phyloP scores from a whole-genome alignment of 1,140 invertebrate genomes.

The Scaptodrosophila lebanonensis region DNA sequence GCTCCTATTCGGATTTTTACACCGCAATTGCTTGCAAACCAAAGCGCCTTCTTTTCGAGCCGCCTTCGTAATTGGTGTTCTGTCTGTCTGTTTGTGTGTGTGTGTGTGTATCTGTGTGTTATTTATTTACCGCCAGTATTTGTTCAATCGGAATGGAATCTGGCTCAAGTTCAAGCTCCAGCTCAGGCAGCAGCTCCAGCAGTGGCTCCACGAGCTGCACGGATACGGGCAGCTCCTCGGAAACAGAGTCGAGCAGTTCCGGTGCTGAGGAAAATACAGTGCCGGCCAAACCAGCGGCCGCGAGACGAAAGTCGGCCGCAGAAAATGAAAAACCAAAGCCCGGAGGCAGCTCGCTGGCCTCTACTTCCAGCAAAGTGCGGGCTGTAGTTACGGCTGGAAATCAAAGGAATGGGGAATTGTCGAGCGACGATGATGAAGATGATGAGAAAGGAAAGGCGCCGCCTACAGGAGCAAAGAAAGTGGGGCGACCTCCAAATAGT shows the following conservation, averaged over 20 bases:
- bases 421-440: constrained; percentile 54
- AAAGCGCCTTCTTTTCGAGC: too few relatives aligned
- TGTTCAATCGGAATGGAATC: constrained; percentile 76
- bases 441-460: constrained; percentile 49
- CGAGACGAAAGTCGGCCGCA: constrained; percentile 16
- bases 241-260: constrained; percentile 84
- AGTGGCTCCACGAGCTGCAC: constrained; percentile 79
- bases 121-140: constrained; percentile 3
- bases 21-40: too few relatives aligned
- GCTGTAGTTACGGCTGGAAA: constrained; percentile 31
- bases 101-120: too few relatives aligned
- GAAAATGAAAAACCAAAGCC: constrained; percentile 42
- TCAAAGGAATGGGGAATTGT: constrained; percentile 54
- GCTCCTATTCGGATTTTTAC: too few relatives aligned
- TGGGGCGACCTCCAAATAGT: constrained; percentile 30
- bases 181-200: constrained; percentile 81
- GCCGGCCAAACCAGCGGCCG: constrained; percentile 11
- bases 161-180: constrained; percentile 80
- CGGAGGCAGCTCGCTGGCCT: not conserved
- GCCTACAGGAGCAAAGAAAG: constrained; percentile 63
- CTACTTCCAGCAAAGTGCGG: constrained; percentile 25
- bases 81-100: too few relatives aligned
- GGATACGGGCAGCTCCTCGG: constrained; percentile 79
- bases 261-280: constrained; percentile 56
- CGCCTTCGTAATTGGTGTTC: too few relatives aligned